Evolutionary conservation across 2,113 vertebrate genomes (phyloP).

Genomic region (Gallinago undulata): DNA sequence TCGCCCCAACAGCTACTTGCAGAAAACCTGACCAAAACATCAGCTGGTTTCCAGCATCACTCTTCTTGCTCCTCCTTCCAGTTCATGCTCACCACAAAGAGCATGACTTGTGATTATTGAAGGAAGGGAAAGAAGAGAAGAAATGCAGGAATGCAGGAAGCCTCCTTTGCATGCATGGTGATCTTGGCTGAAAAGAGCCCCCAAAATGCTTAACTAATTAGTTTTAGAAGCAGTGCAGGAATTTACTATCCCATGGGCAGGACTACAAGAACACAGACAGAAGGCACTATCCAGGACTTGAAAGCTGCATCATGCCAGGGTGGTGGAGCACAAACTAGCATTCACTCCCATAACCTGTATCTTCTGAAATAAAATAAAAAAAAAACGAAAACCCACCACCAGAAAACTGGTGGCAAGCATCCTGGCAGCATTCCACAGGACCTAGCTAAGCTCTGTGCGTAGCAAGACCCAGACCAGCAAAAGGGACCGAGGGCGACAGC

Average conservation of each 20-base stretch:
- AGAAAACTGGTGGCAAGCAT: background rate
- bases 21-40: background rate
- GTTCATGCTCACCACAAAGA: background rate
- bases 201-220: background rate
- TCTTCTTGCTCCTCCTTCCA: background rate
- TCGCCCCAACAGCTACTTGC: background rate
- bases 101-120: rapidly evolving
- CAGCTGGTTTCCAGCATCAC: background rate
- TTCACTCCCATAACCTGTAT: background rate
- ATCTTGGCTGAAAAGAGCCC: background rate
- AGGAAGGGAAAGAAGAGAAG: background rate
- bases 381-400: no score
- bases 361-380: background rate
- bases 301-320: background rate
- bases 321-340: background rate
- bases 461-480: background rate
- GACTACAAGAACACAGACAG: background rate
- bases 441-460: background rate
- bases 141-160: background rate
- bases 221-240: background rate
- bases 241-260: background rate
- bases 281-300: background rate
- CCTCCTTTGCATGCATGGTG: background rate
- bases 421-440: background rate
- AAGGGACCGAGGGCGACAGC: background rate